Percentiles rank a stretch among this genome's conserved stretches.
These are phyloP conservation scores for Bombus impatiens DNA, from an alignment of 1,140 invertebrate genomes.

Conservation along the genomic window DNA sequence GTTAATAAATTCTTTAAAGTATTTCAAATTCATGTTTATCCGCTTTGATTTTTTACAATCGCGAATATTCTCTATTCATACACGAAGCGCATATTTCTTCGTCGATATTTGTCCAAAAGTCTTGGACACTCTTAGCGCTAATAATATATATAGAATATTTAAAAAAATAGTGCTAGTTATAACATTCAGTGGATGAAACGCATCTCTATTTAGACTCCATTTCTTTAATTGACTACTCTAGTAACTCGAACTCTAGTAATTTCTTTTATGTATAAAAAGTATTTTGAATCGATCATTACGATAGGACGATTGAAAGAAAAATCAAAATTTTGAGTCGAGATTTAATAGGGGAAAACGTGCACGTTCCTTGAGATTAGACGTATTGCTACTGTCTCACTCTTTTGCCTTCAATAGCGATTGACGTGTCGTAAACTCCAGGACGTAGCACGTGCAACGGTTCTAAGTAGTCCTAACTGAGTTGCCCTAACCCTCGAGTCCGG, in stretches of 20 bases:
- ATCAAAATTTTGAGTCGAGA: background rate
- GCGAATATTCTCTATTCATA: background rate
- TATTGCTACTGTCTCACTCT: background rate
- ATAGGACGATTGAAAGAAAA: background rate
- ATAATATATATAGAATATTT: background rate
- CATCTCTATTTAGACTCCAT: too few relatives aligned
- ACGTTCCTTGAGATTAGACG: background rate
- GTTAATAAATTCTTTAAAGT: background rate
- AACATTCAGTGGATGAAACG: too few relatives aligned
- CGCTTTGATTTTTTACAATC: background rate
- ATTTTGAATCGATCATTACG: too few relatives aligned
- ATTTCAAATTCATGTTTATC: background rate
- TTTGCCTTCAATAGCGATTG: background rate
- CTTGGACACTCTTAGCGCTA: background rate
- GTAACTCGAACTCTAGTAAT: too few relatives aligned
- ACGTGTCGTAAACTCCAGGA: constrained; percentile 2
- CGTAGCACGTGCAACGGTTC: background rate
- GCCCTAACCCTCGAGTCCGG: constrained; percentile 6
- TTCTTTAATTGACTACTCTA: too few relatives aligned
- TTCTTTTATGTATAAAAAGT: too few relatives aligned
- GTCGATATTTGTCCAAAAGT: background rate
- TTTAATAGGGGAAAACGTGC: background rate
- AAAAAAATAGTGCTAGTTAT: background rate
- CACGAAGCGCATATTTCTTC: background rate
- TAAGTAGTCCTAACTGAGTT: background rate